These are phyloP conservation scores for Dipodomys merriami DNA, from an alignment of 2,113 vertebrate genomes.

Conservation along the genomic window DNA sequence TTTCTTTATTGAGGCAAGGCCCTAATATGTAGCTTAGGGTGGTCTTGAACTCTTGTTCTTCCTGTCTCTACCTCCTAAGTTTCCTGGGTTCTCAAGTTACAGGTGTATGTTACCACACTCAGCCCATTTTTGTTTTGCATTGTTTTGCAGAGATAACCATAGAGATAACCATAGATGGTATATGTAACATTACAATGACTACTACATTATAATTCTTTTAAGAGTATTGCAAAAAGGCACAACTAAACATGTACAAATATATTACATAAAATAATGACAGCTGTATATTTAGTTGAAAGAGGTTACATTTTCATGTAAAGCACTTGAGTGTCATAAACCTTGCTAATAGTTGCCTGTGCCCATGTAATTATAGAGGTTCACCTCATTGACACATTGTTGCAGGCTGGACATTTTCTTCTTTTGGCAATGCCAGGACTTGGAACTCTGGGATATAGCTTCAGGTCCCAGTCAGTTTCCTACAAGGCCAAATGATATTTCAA, in stretches of 20 bases:
- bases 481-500: conserved; percentile 58
- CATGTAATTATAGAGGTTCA: background rate
- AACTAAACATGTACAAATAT: background rate
- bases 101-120: background rate
- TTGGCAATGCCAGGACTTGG: background rate
- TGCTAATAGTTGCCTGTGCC: background rate
- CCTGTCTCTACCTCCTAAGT: background rate
- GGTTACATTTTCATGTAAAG: conserved; percentile 1
- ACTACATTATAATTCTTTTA: background rate
- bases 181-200: background rate
- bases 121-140: background rate
- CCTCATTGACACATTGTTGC: background rate
- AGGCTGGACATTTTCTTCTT: background rate
- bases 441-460: conserved; percentile 47
- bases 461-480: conserved; percentile 26
- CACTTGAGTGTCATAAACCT: background rate
- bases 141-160: background rate
- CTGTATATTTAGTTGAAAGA: background rate
- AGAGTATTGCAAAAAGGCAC: background rate
- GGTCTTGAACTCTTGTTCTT: background rate
- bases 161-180: background rate
- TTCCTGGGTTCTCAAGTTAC: background rate
- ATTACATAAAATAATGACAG: conserved; percentile 23
- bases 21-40: background rate
- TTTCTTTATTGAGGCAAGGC: background rate